These are phyloP conservation scores for Aspidapion aeneum DNA, from an alignment of 2,888 invertebrate genomes.

Conservation along the genomic window DNA sequence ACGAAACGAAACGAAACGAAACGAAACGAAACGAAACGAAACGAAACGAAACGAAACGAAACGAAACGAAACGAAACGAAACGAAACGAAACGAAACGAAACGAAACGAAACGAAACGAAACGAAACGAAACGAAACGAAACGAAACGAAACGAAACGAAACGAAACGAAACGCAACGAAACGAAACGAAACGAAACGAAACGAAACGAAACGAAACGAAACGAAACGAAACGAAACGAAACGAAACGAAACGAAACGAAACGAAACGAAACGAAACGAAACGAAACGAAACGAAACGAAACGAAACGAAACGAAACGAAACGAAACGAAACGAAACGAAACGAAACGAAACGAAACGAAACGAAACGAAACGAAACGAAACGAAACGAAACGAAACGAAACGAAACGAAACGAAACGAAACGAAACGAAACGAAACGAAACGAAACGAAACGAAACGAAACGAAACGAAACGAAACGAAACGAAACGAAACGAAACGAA, in stretches of 20 bases:
- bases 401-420: conserved; percentile 2
- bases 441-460: conserved; percentile 2
- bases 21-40: neutral
- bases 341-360: conserved; percentile 4
- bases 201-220: neutral
- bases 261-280: neutral
- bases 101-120: neutral
- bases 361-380: neutral
- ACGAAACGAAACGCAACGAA: neutral
- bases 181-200: neutral
- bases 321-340: conserved; percentile 2
- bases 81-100: neutral
- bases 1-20: conserved; percentile 1
- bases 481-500: conserved; percentile 2
- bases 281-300: conserved; percentile 1
- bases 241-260: neutral
- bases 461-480: conserved; percentile 1
- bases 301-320: conserved; percentile 2
- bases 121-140: neutral
- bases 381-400: conserved; percentile 1
- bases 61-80: neutral
- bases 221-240: neutral
- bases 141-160: neutral
- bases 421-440: conserved; percentile 3
- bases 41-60: conserved; percentile 1